Percentiles rank a stretch among this genome's conserved stretches.
Evolutionary conservation across 2,888 invertebrate genomes (phyloP).

Genomic region (Rhagonycha fulva): DNA sequence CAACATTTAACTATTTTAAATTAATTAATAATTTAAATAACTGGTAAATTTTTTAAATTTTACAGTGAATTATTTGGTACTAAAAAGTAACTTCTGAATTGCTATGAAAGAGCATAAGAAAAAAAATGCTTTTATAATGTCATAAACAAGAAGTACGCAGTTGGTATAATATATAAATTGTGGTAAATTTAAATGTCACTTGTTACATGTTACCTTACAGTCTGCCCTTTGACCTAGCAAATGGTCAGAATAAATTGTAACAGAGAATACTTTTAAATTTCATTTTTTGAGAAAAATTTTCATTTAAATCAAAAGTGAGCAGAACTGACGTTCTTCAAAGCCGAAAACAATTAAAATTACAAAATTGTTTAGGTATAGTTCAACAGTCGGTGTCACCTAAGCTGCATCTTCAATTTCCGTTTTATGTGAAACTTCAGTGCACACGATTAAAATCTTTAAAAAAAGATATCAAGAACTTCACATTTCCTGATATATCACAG

Average conservation of each 20-base stretch:
- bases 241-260: constrained; percentile 14
- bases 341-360: background rate
- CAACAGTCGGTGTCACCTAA: background rate
- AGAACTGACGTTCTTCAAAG: background rate
- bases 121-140: background rate
- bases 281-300: background rate
- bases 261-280: background rate
- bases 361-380: background rate
- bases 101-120: background rate
- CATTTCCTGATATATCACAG: constrained; percentile 14
- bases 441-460: background rate
- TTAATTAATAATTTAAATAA: too few relatives aligned
- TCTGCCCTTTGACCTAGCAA: constrained; percentile 17
- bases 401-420: background rate
- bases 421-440: background rate
- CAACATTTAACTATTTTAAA: background rate
- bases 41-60: background rate
- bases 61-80: background rate
- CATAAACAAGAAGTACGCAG: background rate
- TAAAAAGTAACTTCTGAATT: background rate
- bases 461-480: background rate
- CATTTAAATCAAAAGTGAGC: background rate
- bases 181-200: constrained; percentile 28
- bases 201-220: constrained; percentile 24
- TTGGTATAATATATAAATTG: constrained; percentile 15